phyloP scores from a whole-genome alignment of 2,888 invertebrate genomes.

The Amiota communis region DNA sequence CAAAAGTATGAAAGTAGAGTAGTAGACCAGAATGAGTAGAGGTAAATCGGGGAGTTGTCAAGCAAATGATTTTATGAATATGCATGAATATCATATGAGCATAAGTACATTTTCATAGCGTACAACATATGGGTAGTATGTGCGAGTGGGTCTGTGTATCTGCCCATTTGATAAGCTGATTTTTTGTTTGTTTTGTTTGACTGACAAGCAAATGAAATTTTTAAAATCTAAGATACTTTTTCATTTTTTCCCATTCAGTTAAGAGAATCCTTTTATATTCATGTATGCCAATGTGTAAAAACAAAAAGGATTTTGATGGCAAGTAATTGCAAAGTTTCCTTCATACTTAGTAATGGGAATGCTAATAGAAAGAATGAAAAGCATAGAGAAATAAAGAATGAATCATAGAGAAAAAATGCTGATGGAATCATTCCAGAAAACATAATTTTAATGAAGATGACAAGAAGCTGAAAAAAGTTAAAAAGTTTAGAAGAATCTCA shows the following conservation, averaged over 20 bases:
- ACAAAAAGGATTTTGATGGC: constrained; percentile 18
- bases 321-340: constrained; percentile 7
- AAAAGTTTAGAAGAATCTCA: no score
- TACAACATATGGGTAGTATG: not conserved
- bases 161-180: constrained; percentile 9
- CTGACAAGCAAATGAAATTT: constrained; percentile 18
- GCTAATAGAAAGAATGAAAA: no score
- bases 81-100: constrained; percentile 4
- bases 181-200: constrained; percentile 23
- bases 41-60: not conserved
- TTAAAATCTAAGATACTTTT: constrained; percentile 1
- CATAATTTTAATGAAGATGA: no score
- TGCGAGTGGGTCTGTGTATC: not conserved
- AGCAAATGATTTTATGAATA: constrained; percentile 18
- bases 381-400: no score
- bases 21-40: not conserved
- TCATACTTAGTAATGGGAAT: no score
- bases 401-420: no score
- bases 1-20: not conserved
- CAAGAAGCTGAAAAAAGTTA: no score
- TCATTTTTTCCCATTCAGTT: not conserved
- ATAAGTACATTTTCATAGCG: not conserved
- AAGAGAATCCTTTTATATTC: not conserved
- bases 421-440: no score
- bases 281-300: not conserved